Conservation (phyloP, 2,113 vertebrate genomes). For the Pelmatolapia mariae region DNA sequence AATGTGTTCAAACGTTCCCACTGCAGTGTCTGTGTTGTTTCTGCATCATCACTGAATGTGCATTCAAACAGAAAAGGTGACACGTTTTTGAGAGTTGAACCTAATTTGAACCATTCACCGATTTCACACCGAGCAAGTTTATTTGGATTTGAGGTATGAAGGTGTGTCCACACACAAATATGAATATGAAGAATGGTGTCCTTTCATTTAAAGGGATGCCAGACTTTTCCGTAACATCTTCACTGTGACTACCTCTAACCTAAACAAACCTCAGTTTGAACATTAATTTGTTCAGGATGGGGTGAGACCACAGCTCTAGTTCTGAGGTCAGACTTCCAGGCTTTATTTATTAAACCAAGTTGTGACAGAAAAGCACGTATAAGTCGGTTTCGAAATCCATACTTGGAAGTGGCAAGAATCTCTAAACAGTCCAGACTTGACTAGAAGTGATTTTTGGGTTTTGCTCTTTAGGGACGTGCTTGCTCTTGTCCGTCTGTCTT, state of each 20-base stretch:
- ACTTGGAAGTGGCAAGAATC: not conserved
- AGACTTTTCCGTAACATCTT: not conserved
- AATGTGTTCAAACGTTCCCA: not conserved
- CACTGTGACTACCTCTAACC: not conserved
- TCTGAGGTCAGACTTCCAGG: not conserved
- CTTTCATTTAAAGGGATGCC: not conserved
- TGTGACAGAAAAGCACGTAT: not conserved
- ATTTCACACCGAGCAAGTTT: not conserved
- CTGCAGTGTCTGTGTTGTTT: not conserved
- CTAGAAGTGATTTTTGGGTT: not conserved
- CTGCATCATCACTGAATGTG: not conserved
- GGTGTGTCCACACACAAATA: not conserved
- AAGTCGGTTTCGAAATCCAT: fast-evolving
- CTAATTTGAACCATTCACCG: not conserved
- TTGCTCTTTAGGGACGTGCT: too few species aligned
- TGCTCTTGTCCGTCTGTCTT: not conserved
- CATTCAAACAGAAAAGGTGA: not conserved
- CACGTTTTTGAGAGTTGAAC: not conserved
- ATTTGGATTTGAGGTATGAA: not conserved
- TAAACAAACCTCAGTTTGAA: not conserved
- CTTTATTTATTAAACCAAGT: not conserved
- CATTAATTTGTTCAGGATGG: not conserved
- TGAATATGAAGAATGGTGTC: not conserved
- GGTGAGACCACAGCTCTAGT: not conserved
- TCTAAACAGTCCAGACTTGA: not conserved